Evolutionary conservation across 2,888 invertebrate genomes (phyloP).

Genomic region (Drosophila macrothrix): DNA sequence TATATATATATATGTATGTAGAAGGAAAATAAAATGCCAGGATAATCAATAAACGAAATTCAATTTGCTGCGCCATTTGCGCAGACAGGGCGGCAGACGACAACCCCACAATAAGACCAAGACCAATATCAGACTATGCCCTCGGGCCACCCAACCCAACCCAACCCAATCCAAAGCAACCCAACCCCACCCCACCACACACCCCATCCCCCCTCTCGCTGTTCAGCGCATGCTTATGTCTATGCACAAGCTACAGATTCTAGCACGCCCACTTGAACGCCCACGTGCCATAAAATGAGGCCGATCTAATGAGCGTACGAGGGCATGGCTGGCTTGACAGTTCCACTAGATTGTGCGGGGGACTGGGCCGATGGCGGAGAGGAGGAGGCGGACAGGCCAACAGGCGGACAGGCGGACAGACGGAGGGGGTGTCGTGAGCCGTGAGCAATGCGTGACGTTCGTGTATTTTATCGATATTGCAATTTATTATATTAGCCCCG

Average conservation of each 20-base stretch:
- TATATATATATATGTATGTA: background rate
- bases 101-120: constrained; percentile 29
- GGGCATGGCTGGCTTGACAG: constrained; percentile 2
- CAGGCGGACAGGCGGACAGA: background rate
- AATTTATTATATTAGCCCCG: constrained; percentile 76
- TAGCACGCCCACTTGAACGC: constrained; percentile 61
- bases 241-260: constrained; percentile 36
- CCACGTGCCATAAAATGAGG: constrained; percentile 71
- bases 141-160: background rate
- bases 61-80: constrained; percentile 82
- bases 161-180: background rate
- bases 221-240: constrained; percentile 14
- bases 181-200: background rate
- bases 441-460: constrained; percentile 71
- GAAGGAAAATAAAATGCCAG: constrained; percentile 72
- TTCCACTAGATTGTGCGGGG: background rate
- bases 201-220: background rate
- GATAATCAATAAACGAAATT: constrained; percentile 82
- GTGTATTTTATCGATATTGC: constrained; percentile 82
- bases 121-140: constrained; percentile 1
- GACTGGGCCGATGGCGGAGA: background rate
- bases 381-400: constrained; percentile 2
- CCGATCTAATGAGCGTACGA: constrained; percentile 69
- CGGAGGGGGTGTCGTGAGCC: constrained; percentile 49
- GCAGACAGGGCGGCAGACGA: constrained; percentile 55